Evolutionary conservation across 1,140 invertebrate species (phyloP).

Genomic region (Calephelis nemesis): DNA sequence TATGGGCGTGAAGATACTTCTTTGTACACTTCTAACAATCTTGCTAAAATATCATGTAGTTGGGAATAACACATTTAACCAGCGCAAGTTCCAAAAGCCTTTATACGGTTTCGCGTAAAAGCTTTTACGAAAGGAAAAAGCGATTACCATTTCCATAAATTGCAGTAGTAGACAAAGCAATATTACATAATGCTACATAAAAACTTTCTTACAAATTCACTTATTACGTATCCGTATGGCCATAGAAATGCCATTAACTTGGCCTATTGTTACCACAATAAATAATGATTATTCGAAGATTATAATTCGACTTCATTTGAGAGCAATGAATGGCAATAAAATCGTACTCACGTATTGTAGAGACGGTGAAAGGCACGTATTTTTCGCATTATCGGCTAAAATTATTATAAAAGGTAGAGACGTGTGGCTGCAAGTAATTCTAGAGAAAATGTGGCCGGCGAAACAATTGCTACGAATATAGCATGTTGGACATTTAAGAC

Average conservation of each 20-base stretch:
- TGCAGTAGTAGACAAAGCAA: background rate
- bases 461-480: slow-evolving; percentile 56
- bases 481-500: slow-evolving; percentile 48
- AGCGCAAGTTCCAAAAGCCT: too few species aligned
- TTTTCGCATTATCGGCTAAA: slow-evolving; percentile 75
- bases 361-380: slow-evolving; percentile 66
- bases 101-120: too few species aligned
- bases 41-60: too few species aligned
- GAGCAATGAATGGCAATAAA: slow-evolving; percentile 67
- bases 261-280: slow-evolving; percentile 39
- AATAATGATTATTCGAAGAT: slow-evolving; percentile 47
- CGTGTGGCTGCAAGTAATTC: slow-evolving; percentile 63
- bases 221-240: background rate
- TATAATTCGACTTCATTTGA: slow-evolving; percentile 67
- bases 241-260: slow-evolving; percentile 20
- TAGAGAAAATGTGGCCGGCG: slow-evolving; percentile 48
- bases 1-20: too few species aligned
- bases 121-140: too few species aligned
- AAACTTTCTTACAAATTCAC: slow-evolving; percentile 26
- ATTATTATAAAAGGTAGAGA: slow-evolving; percentile 73
- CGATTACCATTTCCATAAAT: too few species aligned
- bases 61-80: too few species aligned
- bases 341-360: slow-evolving; percentile 58
- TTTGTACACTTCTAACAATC: too few species aligned
- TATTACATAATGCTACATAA: slow-evolving; percentile 2